Evolutionary conservation across 2,113 vertebrate species (phyloP).

Genomic region (Vanacampus margaritifer): DNA sequence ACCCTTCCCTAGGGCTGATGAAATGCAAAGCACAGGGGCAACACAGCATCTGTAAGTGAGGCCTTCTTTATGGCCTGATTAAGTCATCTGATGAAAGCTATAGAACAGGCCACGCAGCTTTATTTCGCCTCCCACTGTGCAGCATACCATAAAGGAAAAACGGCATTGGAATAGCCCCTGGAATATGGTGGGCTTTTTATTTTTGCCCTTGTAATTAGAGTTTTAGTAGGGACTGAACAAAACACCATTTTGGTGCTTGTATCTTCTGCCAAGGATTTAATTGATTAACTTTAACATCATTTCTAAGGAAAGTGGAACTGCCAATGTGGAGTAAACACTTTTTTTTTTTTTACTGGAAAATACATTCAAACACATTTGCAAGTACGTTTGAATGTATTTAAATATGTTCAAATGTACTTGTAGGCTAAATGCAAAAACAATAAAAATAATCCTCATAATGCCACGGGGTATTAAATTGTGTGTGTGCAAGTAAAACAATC

Average conservation of each 20-base stretch:
- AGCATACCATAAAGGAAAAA: slow-evolving; percentile 43
- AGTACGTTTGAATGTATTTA: no score
- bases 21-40: slow-evolving; percentile 56
- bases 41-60: slow-evolving; percentile 62
- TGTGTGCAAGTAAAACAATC: no score
- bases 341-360: no score
- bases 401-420: no score
- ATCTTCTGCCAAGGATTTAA: slow-evolving; percentile 3
- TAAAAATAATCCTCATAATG: no score
- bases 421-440: no score
- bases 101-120: slow-evolving; percentile 38
- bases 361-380: no score
- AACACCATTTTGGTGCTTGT: slow-evolving; percentile 7
- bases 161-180: slow-evolving; percentile 35
- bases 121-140: slow-evolving; percentile 54
- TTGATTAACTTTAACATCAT: not conserved
- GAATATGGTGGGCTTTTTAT: slow-evolving; percentile 50
- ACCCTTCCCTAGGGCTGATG: slow-evolving; percentile 66
- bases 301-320: no score
- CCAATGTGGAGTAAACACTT: no score
- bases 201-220: slow-evolving; percentile 13
- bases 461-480: no score
- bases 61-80: slow-evolving; percentile 69
- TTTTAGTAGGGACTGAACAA: not conserved
- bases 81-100: slow-evolving; percentile 63